Percentiles rank a stretch among this genome's conserved stretches.
These are phyloP conservation scores for Clarias macrocephalus DNA, from an alignment of 2,113 vertebrate genomes.

Conservation along the genomic window DNA sequence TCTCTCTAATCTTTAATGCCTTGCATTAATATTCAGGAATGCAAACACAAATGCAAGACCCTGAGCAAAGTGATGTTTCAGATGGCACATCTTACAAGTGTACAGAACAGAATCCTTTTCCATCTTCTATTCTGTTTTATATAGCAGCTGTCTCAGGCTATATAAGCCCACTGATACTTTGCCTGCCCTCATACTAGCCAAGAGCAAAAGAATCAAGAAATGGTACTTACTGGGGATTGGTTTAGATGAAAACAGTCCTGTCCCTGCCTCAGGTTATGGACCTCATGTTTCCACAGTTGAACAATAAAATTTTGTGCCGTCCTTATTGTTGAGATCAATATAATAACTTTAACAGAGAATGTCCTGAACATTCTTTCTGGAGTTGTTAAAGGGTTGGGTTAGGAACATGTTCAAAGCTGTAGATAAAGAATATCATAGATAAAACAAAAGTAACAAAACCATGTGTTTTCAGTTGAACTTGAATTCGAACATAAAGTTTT, in stretches of 20 bases:
- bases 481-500: not conserved
- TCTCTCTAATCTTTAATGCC: slow-evolving; percentile 4
- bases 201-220: slow-evolving; percentile 11
- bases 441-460: not conserved
- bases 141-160: not conserved
- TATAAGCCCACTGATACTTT: slow-evolving; percentile 8
- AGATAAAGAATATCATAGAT: not conserved
- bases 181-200: not conserved
- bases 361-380: slow-evolving; percentile 2
- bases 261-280: slow-evolving; percentile 8
- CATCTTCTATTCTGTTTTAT: slow-evolving; percentile 1
- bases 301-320: slow-evolving; percentile 20
- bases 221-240: slow-evolving; percentile 13
- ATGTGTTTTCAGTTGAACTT: not conserved
- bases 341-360: slow-evolving; percentile 1
- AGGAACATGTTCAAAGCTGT: not conserved
- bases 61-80: not conserved
- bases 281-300: slow-evolving; percentile 10
- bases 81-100: not conserved
- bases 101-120: not conserved
- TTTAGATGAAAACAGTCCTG: slow-evolving; percentile 35
- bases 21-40: not conserved
- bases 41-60: not conserved
- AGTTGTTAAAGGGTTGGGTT: not conserved
- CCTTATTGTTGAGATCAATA: slow-evolving; percentile 10